Evolutionary conservation across 2,113 vertebrate genomes (phyloP).

Genomic region (Plecturocebus donacophilus): DNA sequence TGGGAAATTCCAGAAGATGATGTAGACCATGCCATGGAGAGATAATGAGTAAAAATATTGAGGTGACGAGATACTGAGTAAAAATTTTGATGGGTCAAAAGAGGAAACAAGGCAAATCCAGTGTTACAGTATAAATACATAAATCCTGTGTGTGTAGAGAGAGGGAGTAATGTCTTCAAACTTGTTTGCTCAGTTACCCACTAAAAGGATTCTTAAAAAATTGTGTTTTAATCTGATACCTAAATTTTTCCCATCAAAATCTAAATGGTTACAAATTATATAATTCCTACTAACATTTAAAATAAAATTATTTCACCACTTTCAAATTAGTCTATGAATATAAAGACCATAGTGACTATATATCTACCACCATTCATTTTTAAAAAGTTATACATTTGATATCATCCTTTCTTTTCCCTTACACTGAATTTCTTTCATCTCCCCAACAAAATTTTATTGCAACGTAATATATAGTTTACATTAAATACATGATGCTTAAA

Average conservation of each 20-base stretch:
- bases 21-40: neutral
- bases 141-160: neutral
- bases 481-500: neutral
- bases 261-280: neutral
- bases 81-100: neutral
- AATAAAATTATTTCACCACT: neutral
- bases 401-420: neutral
- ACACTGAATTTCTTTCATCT: slow-evolving; percentile 12
- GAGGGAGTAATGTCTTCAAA: neutral
- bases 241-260: neutral
- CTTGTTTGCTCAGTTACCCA: neutral
- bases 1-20: neutral
- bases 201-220: neutral
- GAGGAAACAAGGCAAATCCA: neutral
- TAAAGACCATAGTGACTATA: neutral
- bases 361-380: neutral
- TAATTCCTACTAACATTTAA: slow-evolving; percentile 24
- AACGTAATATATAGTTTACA: neutral
- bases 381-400: neutral
- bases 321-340: slow-evolving; percentile 36
- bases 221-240: neutral
- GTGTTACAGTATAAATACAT: neutral
- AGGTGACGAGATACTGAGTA: neutral
- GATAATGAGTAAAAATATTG: neutral
- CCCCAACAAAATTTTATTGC: neutral